Evolutionary conservation across 2,797 vertebrate genomes (phyloP).

Genomic region (Eulemur mongoz): DNA sequence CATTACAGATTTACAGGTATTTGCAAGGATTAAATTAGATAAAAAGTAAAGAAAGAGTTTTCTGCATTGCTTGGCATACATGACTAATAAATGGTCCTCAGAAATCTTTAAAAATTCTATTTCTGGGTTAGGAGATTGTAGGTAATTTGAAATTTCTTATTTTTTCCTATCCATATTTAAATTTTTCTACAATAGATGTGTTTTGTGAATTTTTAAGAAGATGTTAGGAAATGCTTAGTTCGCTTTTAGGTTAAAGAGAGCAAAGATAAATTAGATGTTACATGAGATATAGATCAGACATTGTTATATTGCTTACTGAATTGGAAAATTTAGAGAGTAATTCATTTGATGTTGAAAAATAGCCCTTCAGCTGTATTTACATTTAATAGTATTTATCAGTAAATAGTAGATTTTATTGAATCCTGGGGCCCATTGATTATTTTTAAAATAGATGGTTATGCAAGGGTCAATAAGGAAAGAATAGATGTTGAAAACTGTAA

Average conservation of each 20-base stretch:
- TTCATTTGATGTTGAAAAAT: background rate
- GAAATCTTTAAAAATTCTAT: background rate
- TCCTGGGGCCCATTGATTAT: background rate
- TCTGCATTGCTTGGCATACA: background rate
- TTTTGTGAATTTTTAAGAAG: background rate
- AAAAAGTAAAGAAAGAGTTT: background rate
- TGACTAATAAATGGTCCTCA: background rate
- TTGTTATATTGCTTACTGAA: background rate
- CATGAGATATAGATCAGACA: background rate
- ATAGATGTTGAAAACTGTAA: background rate
- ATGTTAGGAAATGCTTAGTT: background rate
- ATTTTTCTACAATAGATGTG: background rate
- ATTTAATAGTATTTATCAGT: background rate
- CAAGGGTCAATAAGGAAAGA: background rate
- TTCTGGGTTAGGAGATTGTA: background rate
- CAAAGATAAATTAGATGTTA: background rate
- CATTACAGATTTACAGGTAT: background rate
- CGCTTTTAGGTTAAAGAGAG: background rate
- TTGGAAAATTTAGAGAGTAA: background rate
- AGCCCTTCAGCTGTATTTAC: background rate
- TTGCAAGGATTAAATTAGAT: background rate
- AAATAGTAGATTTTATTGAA: background rate
- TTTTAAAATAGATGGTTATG: background rate
- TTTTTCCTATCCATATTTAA: background rate
- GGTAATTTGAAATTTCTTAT: background rate